These are phyloP conservation scores for Erythrocercus mccallii DNA, from an alignment of 2,113 vertebrate genomes.

Conservation along the genomic window DNA sequence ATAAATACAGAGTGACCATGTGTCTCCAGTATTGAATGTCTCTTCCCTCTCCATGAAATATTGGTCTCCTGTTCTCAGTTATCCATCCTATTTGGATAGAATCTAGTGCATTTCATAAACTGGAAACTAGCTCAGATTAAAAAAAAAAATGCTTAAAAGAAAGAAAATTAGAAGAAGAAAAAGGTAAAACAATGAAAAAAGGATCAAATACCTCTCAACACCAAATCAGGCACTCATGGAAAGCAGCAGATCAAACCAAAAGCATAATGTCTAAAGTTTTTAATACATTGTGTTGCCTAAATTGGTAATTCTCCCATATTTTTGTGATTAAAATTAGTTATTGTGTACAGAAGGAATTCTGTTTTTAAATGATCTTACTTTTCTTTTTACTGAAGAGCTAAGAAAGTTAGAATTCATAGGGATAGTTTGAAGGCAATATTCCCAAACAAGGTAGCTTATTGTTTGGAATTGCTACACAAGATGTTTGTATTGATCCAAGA, in stretches of 20 bases:
- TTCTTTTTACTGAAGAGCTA: not conserved
- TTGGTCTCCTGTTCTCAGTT: not conserved
- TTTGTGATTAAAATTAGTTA: not conserved
- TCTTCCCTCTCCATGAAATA: not conserved
- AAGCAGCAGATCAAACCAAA: not conserved
- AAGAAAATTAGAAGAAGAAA: not conserved
- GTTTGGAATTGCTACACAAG: not conserved
- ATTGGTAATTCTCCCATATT: not conserved
- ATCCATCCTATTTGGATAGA: not conserved
- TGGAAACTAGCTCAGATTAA: not conserved
- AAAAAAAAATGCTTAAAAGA: not conserved
- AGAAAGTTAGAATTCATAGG: not conserved
- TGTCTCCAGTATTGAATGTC: not conserved
- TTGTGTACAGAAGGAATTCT: not conserved
- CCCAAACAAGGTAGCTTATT: not conserved
- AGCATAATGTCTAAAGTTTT: not conserved
- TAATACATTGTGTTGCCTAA: not conserved
- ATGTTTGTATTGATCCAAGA: not conserved
- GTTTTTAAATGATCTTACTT: not conserved
- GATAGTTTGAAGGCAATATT: not conserved
- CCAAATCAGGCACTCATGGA: not conserved
- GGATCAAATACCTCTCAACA: not conserved
- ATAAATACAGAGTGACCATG: not conserved
- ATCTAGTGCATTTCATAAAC: not conserved
- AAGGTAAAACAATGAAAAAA: not conserved